Base-by-base conservation (phyloP, 2,113 vertebrate species). In the Corythornis madagascariensis region DNA sequence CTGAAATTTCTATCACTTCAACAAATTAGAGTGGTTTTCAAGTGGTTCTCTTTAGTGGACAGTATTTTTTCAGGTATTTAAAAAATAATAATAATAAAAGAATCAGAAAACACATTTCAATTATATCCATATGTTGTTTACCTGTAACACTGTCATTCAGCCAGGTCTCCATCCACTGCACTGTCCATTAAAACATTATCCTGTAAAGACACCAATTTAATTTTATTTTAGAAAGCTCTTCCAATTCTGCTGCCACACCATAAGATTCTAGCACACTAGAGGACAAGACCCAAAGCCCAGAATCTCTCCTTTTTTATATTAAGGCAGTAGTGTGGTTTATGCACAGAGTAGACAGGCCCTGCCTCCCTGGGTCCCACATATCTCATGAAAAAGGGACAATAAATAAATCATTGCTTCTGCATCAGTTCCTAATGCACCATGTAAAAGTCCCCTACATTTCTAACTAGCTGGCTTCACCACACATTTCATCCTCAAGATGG, bases 401-500 rank as follows among this genome's bases (percentile, higher is more conserved):
- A 0, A 1, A 1, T 21, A 48, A 48, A 48, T 7, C 10, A 48
- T 8, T 38, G 6, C 22, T 73, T 38, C 16, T 56, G 7, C 50
- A 31, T 61, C 35, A 47, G 5, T 38, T 71, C 42, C 47, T 70
- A 61, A 74, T 18, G 13, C 11, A 59, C 10, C 35, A 2, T 60
- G 35, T 61, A 33, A 61, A 64, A 60, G 31, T 31, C 16, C 13
- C 33, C 40, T 71, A 35, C 5, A 15, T 83, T 71, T 87, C 52
- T 57, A 70, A 71, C 15, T 28, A 50, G 9, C 17, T 53, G 48
- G 14, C 11, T 28, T 83, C 21, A 47, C 42, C 52, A 42, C 13
- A 13, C 4, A 11, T 40, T 75, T 52, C 4, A 79, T 70, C 28
- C 63, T 52, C 40, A 92, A 86, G 43, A 50, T 56, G 57, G 24